phyloP scores from a whole-genome alignment of 2,888 invertebrate genomes.

The Laothoe populi region DNA sequence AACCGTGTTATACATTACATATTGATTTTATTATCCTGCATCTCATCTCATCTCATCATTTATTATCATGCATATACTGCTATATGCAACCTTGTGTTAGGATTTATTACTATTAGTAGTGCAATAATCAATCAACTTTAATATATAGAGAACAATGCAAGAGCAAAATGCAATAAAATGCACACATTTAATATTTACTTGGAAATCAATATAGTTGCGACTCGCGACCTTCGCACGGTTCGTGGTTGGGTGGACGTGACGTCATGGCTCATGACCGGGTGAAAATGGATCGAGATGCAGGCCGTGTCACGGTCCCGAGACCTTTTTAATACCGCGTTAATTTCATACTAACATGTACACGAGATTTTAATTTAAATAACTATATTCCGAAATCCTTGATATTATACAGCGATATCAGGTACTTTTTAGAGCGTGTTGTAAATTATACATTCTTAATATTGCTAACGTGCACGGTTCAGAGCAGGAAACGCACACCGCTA shows the following conservation, averaged over 20 bases:
- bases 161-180: conserved; percentile 11
- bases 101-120: no score
- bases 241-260: conserved; percentile 67
- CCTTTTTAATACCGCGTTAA: conserved; percentile 20
- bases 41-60: no score
- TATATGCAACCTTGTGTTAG: no score
- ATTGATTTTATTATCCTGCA: no score
- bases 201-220: conserved; percentile 79
- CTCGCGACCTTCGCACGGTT: conserved; percentile 76
- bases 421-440: conserved; percentile 24
- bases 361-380: conserved; percentile 19
- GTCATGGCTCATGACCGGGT: conserved; percentile 75
- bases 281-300: conserved; percentile 69
- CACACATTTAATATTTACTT: conserved; percentile 40
- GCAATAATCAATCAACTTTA: conserved; percentile 19
- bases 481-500: conserved; percentile 52
- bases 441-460: conserved; percentile 41
- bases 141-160: conserved; percentile 19
- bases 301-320: conserved; percentile 63
- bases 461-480: conserved; percentile 39
- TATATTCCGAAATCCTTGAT: not conserved
- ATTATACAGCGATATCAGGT: not conserved
- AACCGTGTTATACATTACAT: not conserved
- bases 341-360: conserved; percentile 30
- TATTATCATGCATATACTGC: not conserved